Evolutionary conservation across 2,888 invertebrate species (phyloP).

Genomic region (Cephus pulcher): DNA sequence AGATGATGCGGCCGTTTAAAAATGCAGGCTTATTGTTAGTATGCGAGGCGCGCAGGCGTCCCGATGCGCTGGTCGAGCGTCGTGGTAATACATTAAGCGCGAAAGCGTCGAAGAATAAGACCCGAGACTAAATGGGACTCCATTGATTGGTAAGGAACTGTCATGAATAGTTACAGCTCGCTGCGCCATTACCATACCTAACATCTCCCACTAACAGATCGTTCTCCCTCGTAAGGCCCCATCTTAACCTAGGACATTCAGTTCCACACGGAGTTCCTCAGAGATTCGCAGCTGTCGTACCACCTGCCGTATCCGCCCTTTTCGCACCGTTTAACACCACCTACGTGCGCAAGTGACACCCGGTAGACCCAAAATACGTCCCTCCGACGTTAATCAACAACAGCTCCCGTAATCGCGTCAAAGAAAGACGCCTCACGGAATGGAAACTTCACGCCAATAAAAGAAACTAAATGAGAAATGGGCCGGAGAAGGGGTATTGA

Average conservation of each 20-base stretch:
- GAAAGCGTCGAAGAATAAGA: not conserved
- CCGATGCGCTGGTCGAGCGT: conserved; percentile 19
- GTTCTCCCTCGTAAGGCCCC: not conserved
- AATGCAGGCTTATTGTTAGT: conserved; percentile 42
- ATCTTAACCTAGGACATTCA: not conserved
- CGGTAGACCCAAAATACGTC: not conserved
- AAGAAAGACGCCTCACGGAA: not conserved
- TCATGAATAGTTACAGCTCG: not conserved
- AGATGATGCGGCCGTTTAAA: conserved; percentile 47
- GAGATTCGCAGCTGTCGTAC: conserved; percentile 53
- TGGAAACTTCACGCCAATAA: not conserved
- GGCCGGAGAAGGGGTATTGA: not conserved
- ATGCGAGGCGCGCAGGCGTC: conserved; percentile 29
- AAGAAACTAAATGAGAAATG: not conserved
- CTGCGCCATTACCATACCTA: not conserved
- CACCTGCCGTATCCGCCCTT: conserved; percentile 56
- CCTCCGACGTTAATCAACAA: not conserved
- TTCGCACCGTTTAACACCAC: conserved; percentile 51
- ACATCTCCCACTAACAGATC: not conserved
- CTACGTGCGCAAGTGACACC: conserved; percentile 36
- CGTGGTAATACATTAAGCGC: not conserved
- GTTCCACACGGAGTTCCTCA: conserved; percentile 7
- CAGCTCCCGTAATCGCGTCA: not conserved
- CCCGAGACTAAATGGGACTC: not conserved
- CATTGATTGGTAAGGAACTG: not conserved